A percentile compares a stretch with the other conserved stretches of the same genome.
Evolutionary conservation across 2,797 vertebrate genomes (phyloP).

Genomic region (Sparus aurata): DNA sequence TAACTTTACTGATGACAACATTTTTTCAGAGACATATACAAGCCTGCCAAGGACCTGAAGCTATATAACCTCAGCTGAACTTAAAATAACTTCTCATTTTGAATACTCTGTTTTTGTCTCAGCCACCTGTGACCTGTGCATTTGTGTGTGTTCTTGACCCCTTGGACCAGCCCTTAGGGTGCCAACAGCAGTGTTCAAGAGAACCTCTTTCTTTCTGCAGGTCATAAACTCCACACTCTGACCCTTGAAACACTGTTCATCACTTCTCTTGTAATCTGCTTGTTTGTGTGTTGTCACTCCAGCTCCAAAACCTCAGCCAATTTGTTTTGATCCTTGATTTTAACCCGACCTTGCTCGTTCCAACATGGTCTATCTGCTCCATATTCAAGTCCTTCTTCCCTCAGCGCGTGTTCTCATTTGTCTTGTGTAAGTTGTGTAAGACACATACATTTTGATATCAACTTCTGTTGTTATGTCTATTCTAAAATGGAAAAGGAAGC

Average conservation of each 20-base stretch:
- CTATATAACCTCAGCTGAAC: slow-evolving; percentile 11
- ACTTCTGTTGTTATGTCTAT: not conserved
- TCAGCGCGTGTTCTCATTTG: not conserved
- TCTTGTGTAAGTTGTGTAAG: not conserved
- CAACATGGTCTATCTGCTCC: slow-evolving; percentile 12
- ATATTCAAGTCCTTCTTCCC: not conserved
- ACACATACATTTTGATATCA: not conserved
- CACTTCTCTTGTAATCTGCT: slow-evolving; percentile 3
- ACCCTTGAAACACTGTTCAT: slow-evolving; percentile 11
- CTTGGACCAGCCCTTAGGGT: not conserved
- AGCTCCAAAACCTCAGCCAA: slow-evolving; percentile 8
- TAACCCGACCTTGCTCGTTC: slow-evolving; percentile 43
- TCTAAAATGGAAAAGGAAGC: slow-evolving; percentile 9
- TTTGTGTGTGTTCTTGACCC: slow-evolving; percentile 8
- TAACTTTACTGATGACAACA: not conserved
- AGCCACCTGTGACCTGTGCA: slow-evolving; percentile 32
- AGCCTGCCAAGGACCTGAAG: not conserved
- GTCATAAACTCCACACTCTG: slow-evolving; percentile 27
- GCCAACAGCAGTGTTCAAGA: not conserved
- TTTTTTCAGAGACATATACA: not conserved
- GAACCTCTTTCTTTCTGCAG: slow-evolving; percentile 3
- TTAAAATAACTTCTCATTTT: slow-evolving; percentile 14
- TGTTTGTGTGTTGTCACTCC: slow-evolving; percentile 14
- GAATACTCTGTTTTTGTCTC: not conserved
- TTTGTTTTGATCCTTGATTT: slow-evolving; percentile 14